Base-by-base conservation (phyloP, 2,113 vertebrate genomes). In the Misgurnus mizolepis region DNA sequence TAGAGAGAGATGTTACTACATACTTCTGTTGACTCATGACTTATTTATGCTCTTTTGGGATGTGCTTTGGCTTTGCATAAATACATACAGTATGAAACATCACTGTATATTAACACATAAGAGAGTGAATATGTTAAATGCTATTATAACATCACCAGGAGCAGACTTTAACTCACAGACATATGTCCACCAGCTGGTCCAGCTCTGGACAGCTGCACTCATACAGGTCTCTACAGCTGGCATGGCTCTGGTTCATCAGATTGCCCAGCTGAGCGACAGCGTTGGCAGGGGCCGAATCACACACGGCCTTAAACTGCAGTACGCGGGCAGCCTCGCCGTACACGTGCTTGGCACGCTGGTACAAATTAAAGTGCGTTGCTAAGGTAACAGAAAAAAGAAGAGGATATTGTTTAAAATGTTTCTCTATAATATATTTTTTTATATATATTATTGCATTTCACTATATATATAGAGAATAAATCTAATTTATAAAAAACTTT, bases 131-230 rank as follows among this genome's bases (percentile, higher is more conserved):
- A 4, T 53, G 50, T 53, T 12, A 14, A 53, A 53, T 14, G 12
- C 12, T 17, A 53, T 53, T 5, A 53, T 53, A 14, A 53, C 11
- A 53, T 53, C 50, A 50, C 49, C 49, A 14, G 50, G 12, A 15
- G 11, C 50, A 6, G 4, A 15, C 45, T 66, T 8, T 73, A 79
- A 94, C 96, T 97, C 92, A 99, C 97, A 94, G 92, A 85, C 97
- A 99, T 90, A 94, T 93, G 89, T 96, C 91, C 84, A 97, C 96
- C 91, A 99, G 94, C 78, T 93, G 94, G 90, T 99, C 95, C 89
- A 99, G 92, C 77, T 98, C 96, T 1, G 93, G 88, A 87, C 97
- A 98, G 95, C 97, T 99, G 92, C 97, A 98, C 79, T 99, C 95
- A 0, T 96, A 98, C 88, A 98, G 87, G 87, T 98, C 95, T 86